phyloP scores from a whole-genome alignment of 2,113 vertebrate species.

The Ceyx cyanopectus region DNA sequence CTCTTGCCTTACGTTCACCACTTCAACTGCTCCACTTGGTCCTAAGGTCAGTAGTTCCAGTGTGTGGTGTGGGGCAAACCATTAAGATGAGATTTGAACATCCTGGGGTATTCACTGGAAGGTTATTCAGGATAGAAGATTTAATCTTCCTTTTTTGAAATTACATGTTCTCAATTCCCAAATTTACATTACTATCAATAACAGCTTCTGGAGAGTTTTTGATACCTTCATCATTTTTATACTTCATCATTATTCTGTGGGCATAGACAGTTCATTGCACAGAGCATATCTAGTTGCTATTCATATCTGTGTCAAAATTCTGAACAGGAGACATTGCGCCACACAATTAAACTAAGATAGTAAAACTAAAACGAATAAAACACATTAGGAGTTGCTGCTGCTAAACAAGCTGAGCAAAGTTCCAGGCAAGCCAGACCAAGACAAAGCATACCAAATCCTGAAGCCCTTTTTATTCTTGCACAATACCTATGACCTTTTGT shows the following conservation, averaged over 20 bases:
- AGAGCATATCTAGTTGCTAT: neutral
- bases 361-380: neutral
- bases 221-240: neutral
- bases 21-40: neutral
- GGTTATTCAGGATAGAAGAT: neutral
- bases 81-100: neutral
- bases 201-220: neutral
- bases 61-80: accelerated
- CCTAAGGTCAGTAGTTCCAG: neutral
- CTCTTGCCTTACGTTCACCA: neutral
- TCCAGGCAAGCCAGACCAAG: neutral
- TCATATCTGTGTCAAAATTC: neutral
- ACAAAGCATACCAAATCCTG: neutral
- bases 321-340: neutral
- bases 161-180: neutral
- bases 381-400: neutral
- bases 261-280: neutral
- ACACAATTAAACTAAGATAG: neutral
- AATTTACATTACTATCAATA: neutral
- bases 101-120: neutral
- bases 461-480: neutral
- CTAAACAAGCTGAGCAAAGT: neutral
- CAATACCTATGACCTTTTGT: neutral
- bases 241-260: neutral
- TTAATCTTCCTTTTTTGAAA: neutral